These are phyloP conservation scores for Asobara japonica DNA, from an alignment of 1,140 invertebrate genomes.

Conservation along the genomic window DNA sequence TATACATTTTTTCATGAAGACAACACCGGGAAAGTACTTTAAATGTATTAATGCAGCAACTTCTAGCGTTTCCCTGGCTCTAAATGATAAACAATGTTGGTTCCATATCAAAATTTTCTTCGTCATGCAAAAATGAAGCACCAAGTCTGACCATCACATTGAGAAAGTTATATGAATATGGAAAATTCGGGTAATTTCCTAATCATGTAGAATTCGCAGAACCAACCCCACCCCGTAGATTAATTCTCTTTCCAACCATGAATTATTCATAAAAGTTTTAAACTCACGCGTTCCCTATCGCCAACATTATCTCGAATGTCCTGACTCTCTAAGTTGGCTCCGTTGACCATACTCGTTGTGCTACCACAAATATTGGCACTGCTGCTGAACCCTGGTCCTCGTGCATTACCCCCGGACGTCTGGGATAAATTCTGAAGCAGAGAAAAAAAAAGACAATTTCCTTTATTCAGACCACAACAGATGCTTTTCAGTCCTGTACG, in stretches of 20 bases:
- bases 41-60: too few relatives aligned
- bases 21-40: too few relatives aligned
- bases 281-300: constrained; percentile 61
- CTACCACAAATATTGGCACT: constrained; percentile 46
- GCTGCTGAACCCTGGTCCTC: constrained; percentile 53
- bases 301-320: constrained; percentile 57
- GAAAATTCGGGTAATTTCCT: neutral
- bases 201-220: neutral
- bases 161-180: too few relatives aligned
- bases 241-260: neutral
- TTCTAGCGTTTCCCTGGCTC: too few relatives aligned
- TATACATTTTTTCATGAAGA: too few relatives aligned
- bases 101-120: too few relatives aligned
- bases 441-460: constrained; percentile 35
- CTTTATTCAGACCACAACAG: neutral
- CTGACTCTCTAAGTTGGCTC: constrained; percentile 56
- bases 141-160: too few relatives aligned
- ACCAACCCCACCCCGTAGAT: neutral
- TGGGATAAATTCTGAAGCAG: constrained; percentile 68
- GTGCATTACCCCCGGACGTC: constrained; percentile 62
- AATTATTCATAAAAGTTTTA: neutral
- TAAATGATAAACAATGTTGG: too few relatives aligned
- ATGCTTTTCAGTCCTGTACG: neutral
- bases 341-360: constrained; percentile 55
- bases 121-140: too few relatives aligned